Percentiles rank a stretch among this genome's conserved stretches.
Evolutionary conservation across 2,888 invertebrate species (phyloP).

Genomic region (Drosophila setosimentum): DNA sequence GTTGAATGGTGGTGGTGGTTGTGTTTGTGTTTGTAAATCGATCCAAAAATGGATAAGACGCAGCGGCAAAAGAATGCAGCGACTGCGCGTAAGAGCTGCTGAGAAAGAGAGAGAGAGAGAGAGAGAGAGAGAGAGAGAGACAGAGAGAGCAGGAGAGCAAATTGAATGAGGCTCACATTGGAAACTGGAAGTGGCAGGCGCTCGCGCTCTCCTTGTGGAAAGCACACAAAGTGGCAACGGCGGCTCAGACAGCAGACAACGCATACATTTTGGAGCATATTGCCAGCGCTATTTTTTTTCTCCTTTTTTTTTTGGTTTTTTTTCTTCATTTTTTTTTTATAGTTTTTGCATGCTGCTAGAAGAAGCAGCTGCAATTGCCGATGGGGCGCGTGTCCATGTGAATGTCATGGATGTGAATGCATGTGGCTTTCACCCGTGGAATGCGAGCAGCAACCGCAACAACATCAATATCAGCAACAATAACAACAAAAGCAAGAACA

Average conservation of each 20-base stretch:
- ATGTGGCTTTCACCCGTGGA: slow-evolving; percentile 72
- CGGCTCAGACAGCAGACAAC: slow-evolving; percentile 38
- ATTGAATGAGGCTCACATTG: slow-evolving; percentile 19
- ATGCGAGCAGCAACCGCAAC: slow-evolving; percentile 63
- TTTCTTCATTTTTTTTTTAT: slow-evolving; percentile 1
- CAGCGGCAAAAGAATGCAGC: slow-evolving; percentile 26
- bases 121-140: not conserved
- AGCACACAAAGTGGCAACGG: slow-evolving; percentile 22
- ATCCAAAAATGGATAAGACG: slow-evolving; percentile 46
- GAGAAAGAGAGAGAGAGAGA: slow-evolving; percentile 13
- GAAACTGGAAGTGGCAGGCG: slow-evolving; percentile 38
- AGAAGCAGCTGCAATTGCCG: slow-evolving; percentile 56
- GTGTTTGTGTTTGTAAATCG: not conserved
- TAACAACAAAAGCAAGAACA: slow-evolving; percentile 26
- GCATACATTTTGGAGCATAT: slow-evolving; percentile 74
- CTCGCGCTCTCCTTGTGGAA: slow-evolving; percentile 30
- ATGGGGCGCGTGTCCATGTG: slow-evolving; percentile 62
- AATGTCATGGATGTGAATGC: slow-evolving; percentile 61
- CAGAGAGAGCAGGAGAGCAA: slow-evolving; percentile 10
- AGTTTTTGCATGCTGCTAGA: slow-evolving; percentile 56
- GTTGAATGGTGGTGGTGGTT: too few species aligned
- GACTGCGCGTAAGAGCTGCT: slow-evolving; percentile 12
- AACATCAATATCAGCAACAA: slow-evolving; percentile 35
- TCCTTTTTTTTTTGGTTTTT: not conserved
- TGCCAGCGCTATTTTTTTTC: slow-evolving; percentile 17